phyloP scores from a whole-genome alignment of 2,113 vertebrate species.

The Cololabis saira region DNA sequence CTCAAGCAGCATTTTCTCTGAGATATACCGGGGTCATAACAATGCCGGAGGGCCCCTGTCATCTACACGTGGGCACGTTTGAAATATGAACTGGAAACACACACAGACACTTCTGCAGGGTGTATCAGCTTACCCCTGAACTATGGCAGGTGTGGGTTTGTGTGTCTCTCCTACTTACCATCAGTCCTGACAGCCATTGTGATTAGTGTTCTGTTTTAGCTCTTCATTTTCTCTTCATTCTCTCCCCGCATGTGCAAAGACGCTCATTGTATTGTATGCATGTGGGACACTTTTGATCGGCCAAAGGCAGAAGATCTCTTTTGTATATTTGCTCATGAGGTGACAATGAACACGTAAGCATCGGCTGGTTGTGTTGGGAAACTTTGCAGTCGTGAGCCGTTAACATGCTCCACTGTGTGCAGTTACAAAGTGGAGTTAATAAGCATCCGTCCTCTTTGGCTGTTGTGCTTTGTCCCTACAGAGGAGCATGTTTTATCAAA shows the following conservation, averaged over 20 bases:
- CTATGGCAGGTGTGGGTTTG: slow-evolving; percentile 34
- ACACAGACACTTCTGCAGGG: background rate
- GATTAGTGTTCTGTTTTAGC: slow-evolving; percentile 44
- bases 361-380: slow-evolving; percentile 10
- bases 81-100: background rate
- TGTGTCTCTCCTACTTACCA: slow-evolving; percentile 14
- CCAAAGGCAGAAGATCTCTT: slow-evolving; percentile 10
- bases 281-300: no score
- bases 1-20: slow-evolving; percentile 14
- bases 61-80: background rate
- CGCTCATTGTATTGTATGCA: background rate
- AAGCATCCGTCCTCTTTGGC: slow-evolving; percentile 18
- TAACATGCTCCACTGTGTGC: slow-evolving; percentile 31
- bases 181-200: slow-evolving; percentile 36
- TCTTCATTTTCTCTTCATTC: background rate
- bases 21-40: background rate
- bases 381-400: slow-evolving; percentile 2
- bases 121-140: slow-evolving; percentile 27
- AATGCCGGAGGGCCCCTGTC: background rate
- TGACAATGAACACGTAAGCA: no score
- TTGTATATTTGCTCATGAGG: background rate
- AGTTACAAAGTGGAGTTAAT: slow-evolving; percentile 6
- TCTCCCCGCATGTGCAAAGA: background rate
- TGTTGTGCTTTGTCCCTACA: slow-evolving; percentile 18
- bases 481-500: slow-evolving; percentile 15